Evolutionary conservation across 2,113 vertebrate genomes (phyloP), one percentile per base, ranked within the genome.

Genomic region (Hemibagrus wyckioides): DNA sequence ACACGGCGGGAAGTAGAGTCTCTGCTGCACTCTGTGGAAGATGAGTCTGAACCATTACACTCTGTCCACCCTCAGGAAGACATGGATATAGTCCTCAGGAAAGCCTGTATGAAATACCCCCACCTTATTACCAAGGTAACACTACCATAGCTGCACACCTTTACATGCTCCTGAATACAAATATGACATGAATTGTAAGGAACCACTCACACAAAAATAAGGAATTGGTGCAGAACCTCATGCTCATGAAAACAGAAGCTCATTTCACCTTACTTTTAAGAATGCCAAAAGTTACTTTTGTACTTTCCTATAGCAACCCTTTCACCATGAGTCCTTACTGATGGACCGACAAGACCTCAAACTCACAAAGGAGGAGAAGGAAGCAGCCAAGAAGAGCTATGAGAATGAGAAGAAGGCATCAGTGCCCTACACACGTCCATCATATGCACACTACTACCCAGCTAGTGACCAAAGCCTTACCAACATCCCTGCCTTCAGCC

Each of bases 341-440:
- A 96, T 98, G 92, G 98, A 99, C 92, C 96, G 98, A 59, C 98
- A 98, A 93, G 98, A 99, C 90, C 96, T 97, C 63, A 99, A 98
- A 93, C 93, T 99, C 90, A 99, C 98, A 90, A 97, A 98, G 95
- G 98, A 98, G 81, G 98, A 99, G 95, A 99, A 99, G 93, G 97
- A 97, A 93, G 98, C 97, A 14, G 98, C 98, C 77, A 99, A 99
- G 93, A 99, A 99, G 88, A 97, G 98, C 93, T 99, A 99, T 0
- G 98, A 99, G 93, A 98, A 99, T 85, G 98, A 99, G 92, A 99
- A 99, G 82, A 96, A 98, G 86, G 98, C 98, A 0, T 99, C 97
- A 1, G 96, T 99, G 86, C 98, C 98, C 15, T 99, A 99, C 87
- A 97, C 97, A 25, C 97, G 98, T 30, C 98, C 98, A 0, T 99